A percentile compares a stretch with the other conserved stretches of the same genome.
Evolutionary conservation across 2,113 vertebrate genomes (phyloP).

Genomic region (Lipophrys pholis): DNA sequence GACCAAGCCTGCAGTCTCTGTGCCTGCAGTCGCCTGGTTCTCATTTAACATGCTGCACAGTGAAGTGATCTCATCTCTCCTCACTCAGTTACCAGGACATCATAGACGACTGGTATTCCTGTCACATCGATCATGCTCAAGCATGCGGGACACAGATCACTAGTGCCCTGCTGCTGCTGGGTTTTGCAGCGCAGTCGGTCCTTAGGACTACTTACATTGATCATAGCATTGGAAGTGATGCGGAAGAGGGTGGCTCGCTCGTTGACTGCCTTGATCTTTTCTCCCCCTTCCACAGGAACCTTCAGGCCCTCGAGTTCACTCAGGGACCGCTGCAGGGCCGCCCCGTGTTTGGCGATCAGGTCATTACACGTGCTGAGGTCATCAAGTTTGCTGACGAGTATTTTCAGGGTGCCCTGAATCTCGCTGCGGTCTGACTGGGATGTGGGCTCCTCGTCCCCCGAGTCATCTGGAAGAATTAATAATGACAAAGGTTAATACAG

Average conservation of each 20-base stretch:
- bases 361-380: conserved; percentile 97
- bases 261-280: conserved; percentile 95
- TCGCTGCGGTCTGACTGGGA: conserved; percentile 92
- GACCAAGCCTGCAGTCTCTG: not conserved
- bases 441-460: conserved; percentile 92
- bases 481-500: not conserved
- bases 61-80: conserved; percentile 37
- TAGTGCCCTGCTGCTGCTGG: conserved; percentile 6
- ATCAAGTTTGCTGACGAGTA: conserved; percentile 92
- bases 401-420: conserved; percentile 90
- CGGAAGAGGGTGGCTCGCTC: conserved; percentile 97
- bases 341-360: conserved; percentile 96
- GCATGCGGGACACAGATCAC: conserved; percentile 1
- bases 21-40: not conserved
- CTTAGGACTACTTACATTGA: conserved; percentile 82
- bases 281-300: conserved; percentile 88
- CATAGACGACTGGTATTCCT: conserved; percentile 14
- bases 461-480: conserved; percentile 89
- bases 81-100: conserved; percentile 22
- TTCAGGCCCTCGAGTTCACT: conserved; percentile 93
- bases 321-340: conserved; percentile 95
- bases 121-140: conserved; percentile 25
- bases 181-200: not conserved
- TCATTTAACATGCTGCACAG: conserved; percentile 12
- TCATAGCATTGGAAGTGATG: conserved; percentile 99